A percentile compares a stretch with the other conserved stretches of the same genome.
Conservation (phyloP, 2,113 vertebrate species). For the Heliornis fulica region DNA sequence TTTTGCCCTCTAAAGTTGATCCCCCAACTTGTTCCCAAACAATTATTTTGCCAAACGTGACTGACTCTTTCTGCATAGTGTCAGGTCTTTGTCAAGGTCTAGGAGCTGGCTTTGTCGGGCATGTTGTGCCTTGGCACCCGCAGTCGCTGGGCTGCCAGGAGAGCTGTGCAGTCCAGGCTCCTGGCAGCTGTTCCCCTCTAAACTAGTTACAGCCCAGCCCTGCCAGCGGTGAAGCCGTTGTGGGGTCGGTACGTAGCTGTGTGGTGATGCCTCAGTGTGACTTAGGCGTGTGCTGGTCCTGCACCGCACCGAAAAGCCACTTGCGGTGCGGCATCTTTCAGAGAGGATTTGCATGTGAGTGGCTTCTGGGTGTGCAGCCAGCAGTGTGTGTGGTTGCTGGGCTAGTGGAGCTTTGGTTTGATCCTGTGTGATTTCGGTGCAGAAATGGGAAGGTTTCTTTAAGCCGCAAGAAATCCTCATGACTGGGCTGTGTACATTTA, state of each 20-base stretch:
- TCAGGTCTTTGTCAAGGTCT: background rate
- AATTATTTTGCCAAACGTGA: background rate
- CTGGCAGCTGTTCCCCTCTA: background rate
- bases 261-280: background rate
- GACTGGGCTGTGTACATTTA: background rate
- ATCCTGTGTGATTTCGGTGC: background rate
- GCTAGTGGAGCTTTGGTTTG: background rate
- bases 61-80: rapidly evolving
- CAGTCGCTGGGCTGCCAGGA: background rate
- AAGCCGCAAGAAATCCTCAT: background rate
- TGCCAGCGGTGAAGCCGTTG: rapidly evolving
- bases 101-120: background rate
- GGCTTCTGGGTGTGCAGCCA: background rate
- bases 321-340: background rate
- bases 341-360: rapidly evolving
- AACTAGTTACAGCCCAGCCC: background rate
- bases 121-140: background rate
- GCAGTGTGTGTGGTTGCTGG: rapidly evolving
- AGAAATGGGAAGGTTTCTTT: background rate
- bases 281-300: background rate
- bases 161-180: background rate
- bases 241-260: background rate
- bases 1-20: background rate
- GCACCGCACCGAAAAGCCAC: background rate
- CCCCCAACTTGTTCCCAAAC: background rate